Evolutionary conservation across 2,113 vertebrate genomes (phyloP).

Genomic region (Bufo gargarizans): DNA sequence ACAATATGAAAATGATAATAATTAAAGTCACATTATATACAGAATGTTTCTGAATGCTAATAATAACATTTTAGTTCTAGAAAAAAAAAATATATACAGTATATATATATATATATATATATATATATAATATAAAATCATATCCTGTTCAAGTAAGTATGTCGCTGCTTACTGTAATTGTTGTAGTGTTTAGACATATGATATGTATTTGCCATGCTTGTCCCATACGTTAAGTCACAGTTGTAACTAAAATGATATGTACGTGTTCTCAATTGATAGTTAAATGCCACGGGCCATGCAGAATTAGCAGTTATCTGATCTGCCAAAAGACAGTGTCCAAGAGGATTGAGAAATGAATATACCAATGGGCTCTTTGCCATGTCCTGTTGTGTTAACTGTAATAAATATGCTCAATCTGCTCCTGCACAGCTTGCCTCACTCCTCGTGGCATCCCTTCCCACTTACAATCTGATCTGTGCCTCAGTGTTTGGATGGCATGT

Average conservation of each 20-base stretch:
- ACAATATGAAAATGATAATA: too few species aligned
- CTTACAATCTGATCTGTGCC: conserved; percentile 38
- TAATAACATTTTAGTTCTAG: too few species aligned
- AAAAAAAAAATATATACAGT: too few species aligned
- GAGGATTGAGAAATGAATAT: conserved; percentile 47
- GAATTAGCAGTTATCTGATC: conserved; percentile 37
- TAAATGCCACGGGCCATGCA: conserved; percentile 2
- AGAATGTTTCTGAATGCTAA: too few species aligned
- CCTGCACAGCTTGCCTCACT: conserved; percentile 19
- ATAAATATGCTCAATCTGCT: conserved; percentile 35
- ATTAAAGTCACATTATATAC: too few species aligned
- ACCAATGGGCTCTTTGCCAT: conserved; percentile 44
- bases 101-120: too few species aligned
- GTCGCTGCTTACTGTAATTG: not conserved
- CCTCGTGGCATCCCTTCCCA: not conserved
- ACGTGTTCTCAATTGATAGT: not conserved
- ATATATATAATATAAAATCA: too few species aligned
- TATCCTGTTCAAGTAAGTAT: too few species aligned
- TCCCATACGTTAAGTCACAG: not conserved
- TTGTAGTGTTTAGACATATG: not conserved
- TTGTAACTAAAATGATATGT: not conserved
- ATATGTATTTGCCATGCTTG: not conserved
- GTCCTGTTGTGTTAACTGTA: conserved; percentile 54
- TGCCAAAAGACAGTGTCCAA: conserved; percentile 45
- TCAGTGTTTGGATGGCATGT: conserved; percentile 21